A percentile compares a stretch with the other conserved stretches of the same genome.
phyloP scores from a whole-genome alignment of 2,797 vertebrate species.

The Channallabes apus region DNA sequence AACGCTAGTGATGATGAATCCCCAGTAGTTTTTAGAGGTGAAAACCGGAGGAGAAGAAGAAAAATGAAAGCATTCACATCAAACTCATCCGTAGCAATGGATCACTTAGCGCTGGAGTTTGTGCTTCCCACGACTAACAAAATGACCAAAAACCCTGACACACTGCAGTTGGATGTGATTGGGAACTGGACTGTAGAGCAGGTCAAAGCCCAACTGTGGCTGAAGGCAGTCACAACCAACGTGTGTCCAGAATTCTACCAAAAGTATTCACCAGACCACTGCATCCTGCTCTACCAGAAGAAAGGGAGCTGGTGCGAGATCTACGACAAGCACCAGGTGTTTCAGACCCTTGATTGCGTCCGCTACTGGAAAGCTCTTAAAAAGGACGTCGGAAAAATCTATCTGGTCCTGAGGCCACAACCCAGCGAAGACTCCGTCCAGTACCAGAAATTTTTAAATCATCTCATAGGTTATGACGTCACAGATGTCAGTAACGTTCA shows the following conservation, averaged over 20 bases:
- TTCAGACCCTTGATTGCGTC: conserved; percentile 96
- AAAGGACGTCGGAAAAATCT: conserved; percentile 88
- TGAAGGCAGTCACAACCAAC: conserved; percentile 86
- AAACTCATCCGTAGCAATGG: conserved; percentile 75
- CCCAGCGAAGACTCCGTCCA: conserved; percentile 79
- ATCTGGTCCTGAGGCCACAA: conserved; percentile 79
- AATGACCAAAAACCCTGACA: conserved; percentile 74
- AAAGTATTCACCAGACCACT: conserved; percentile 84
- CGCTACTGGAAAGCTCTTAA: conserved; percentile 90
- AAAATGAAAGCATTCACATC: conserved; percentile 87
- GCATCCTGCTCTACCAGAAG: conserved; percentile 94
- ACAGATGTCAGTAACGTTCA: conserved; percentile 96
- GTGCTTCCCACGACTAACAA: conserved; percentile 84
- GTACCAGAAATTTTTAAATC: conserved; percentile 89
- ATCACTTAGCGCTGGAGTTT: conserved; percentile 89
- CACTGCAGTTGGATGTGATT: conserved; percentile 81
- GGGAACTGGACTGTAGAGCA: conserved; percentile 94
- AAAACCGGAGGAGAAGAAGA: conserved; percentile 81
- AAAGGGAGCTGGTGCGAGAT: conserved; percentile 96
- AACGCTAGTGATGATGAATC: conserved; percentile 76
- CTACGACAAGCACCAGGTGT: conserved; percentile 95
- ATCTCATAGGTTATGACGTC: conserved; percentile 94
- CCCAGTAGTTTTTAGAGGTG: conserved; percentile 81
- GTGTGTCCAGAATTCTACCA: conserved; percentile 88
- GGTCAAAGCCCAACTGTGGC: conserved; percentile 94